Evolutionary conservation across 2,797 vertebrate genomes (phyloP).

Genomic region (Mustela erminea): DNA sequence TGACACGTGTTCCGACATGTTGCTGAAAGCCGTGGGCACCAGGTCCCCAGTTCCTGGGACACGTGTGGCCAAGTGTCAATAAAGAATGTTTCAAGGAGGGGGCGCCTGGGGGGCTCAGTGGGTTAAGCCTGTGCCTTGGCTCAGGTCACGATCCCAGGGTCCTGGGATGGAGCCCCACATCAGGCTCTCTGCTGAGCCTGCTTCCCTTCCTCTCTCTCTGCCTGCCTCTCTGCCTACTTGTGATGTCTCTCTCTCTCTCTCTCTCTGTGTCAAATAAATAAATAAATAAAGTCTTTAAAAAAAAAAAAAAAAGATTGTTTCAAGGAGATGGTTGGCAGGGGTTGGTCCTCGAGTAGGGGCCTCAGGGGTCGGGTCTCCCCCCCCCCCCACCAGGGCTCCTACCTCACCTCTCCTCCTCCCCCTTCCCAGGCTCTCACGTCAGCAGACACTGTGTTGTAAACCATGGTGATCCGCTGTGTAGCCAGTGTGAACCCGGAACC

Average conservation of each 20-base stretch:
- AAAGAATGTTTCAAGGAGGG: background rate
- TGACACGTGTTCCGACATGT: rapidly evolving
- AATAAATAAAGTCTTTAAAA: too few species aligned
- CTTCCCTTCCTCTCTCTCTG: too few species aligned
- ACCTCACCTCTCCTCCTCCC: background rate
- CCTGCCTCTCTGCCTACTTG: too few species aligned
- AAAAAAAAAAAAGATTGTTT: background rate
- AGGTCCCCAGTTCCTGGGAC: background rate
- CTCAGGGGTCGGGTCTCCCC: rapidly evolving
- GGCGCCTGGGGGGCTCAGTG: too few species aligned
- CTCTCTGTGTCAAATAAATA: too few species aligned
- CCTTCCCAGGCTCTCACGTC: constrained; percentile 73
- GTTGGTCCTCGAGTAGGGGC: background rate
- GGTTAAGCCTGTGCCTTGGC: too few species aligned
- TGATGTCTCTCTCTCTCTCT: too few species aligned
- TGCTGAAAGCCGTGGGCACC: rapidly evolving
- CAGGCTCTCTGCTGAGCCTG: too few species aligned
- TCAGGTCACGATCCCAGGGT: too few species aligned
- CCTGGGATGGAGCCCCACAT: too few species aligned
- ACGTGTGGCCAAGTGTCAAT: rapidly evolving
- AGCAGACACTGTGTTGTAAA: background rate
- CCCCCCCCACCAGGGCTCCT: background rate
- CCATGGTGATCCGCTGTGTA: rapidly evolving
- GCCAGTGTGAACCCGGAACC: background rate
- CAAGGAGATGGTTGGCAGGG: background rate